These are phyloP conservation scores for Danaus chrysippus DNA, from an alignment of 2,888 invertebrate genomes.

Conservation along the genomic window DNA sequence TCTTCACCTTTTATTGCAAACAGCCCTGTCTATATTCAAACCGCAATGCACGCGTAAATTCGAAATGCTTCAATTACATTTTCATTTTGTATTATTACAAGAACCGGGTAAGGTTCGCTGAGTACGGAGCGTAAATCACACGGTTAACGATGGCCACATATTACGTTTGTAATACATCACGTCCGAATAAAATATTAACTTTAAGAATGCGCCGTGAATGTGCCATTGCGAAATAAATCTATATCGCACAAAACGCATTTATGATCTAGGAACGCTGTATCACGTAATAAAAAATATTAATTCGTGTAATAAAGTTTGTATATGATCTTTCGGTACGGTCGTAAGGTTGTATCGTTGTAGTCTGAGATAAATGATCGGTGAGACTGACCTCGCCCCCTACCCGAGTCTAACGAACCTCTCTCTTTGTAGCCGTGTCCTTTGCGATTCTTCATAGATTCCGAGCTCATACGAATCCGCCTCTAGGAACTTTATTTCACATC, in stretches of 20 bases:
- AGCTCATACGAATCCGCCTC: constrained; percentile 41
- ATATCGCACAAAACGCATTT: constrained; percentile 22
- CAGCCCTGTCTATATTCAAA: constrained; percentile 41
- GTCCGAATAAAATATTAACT: constrained; percentile 47
- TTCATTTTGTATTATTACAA: constrained; percentile 40
- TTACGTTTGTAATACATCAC: constrained; percentile 54
- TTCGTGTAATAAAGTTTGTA: constrained; percentile 45
- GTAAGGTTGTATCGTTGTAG: neutral
- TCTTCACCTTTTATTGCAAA: constrained; percentile 44
- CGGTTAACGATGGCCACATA: constrained; percentile 67
- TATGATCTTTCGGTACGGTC: constrained; percentile 40
- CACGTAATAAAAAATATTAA: constrained; percentile 25
- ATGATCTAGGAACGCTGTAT: constrained; percentile 19
- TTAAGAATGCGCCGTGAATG: constrained; percentile 35
- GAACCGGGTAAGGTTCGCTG: constrained; percentile 57
- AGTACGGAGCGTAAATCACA: constrained; percentile 60
- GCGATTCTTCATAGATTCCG: constrained; percentile 50
- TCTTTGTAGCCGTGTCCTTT: constrained; percentile 64
- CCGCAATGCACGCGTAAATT: constrained; percentile 52
- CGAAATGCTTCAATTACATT: constrained; percentile 36
- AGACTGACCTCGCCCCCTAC: constrained; percentile 67
- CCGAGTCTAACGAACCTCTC: constrained; percentile 67
- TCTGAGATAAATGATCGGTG: constrained; percentile 55
- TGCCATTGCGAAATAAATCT: constrained; percentile 26
- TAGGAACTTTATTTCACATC: constrained; percentile 41